phyloP scores from a whole-genome alignment of 92 coral and sea anemone species.

The Parazoanthus darwini region DNA sequence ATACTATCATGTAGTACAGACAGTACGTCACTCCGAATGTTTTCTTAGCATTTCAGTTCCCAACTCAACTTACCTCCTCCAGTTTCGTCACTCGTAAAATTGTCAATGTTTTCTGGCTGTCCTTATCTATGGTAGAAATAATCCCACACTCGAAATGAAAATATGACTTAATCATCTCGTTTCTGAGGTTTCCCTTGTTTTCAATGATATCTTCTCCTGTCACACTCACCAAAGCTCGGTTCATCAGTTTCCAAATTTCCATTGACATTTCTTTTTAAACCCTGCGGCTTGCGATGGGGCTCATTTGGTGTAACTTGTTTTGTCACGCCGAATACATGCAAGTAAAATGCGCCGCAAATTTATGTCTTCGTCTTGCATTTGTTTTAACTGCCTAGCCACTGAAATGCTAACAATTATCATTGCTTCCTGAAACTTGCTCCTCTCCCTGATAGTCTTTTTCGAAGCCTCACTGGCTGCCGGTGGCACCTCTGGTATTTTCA shows the following conservation, averaged over 20 bases:
- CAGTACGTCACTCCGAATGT: neutral
- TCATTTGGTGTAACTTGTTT: neutral
- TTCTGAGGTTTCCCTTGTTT: neutral
- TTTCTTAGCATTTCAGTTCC: neutral
- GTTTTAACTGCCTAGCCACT: neutral
- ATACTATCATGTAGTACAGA: too few relatives aligned
- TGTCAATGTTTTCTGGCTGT: neutral
- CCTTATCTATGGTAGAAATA: neutral
- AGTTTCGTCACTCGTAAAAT: neutral
- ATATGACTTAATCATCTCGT: neutral
- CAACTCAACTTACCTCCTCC: neutral
- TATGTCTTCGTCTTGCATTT: neutral
- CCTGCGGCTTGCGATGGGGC: too few relatives aligned
- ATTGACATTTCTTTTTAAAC: slow-evolving; percentile 23
- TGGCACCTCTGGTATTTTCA: slow-evolving; percentile 8
- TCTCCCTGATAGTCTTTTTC: neutral
- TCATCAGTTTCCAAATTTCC: slow-evolving; percentile 14
- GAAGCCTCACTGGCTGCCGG: neutral
- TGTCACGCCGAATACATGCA: neutral
- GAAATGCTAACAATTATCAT: neutral
- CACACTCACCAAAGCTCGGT: neutral
- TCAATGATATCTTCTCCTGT: slow-evolving; percentile 10
- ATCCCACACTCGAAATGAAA: neutral
- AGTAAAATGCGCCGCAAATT: slow-evolving; percentile 9
- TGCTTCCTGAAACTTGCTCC: slow-evolving; percentile 10